Conservation (phyloP, 2,888 invertebrate species). For the Smittia aterrima region DNA sequence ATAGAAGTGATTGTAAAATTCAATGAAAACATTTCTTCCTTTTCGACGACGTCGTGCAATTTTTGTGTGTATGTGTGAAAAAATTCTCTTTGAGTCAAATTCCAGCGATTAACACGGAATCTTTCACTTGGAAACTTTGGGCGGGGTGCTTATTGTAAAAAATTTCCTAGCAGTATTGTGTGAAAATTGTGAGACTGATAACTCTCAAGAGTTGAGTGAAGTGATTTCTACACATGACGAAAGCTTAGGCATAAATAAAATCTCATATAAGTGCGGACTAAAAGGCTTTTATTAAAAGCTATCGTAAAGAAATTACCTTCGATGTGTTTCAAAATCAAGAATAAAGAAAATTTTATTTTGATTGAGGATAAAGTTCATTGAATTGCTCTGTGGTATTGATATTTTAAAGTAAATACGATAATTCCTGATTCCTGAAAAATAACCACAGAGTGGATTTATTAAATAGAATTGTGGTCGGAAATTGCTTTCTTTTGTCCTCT, state of each 20-base stretch:
- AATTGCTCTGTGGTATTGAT: too few species aligned
- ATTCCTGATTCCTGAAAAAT: too few species aligned
- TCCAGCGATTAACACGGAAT: too few species aligned
- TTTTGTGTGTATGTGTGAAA: neutral
- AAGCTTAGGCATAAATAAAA: neutral
- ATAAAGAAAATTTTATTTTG: too few species aligned
- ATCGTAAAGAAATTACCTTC: too few species aligned
- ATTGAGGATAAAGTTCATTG: too few species aligned
- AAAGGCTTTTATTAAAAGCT: neutral
- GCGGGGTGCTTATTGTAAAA: slow-evolving; percentile 41
- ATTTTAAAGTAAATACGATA: too few species aligned
- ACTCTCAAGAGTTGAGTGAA: slow-evolving; percentile 5
- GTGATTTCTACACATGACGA: neutral
- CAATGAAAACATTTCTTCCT: neutral
- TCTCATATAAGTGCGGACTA: neutral
- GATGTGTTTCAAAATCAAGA: too few species aligned
- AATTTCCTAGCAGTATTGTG: slow-evolving; percentile 40
- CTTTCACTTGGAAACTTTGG: slow-evolving; percentile 22
- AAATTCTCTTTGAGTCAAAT: neutral
- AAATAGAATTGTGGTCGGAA: too few species aligned
- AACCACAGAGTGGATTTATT: too few species aligned
- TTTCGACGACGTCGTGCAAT: neutral
- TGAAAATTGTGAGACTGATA: slow-evolving; percentile 38
- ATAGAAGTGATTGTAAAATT: neutral
- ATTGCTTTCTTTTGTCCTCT: too few species aligned